These are phyloP conservation scores for Stegana nigrithorax DNA, from an alignment of 2,888 invertebrate species.

Conservation along the genomic window DNA sequence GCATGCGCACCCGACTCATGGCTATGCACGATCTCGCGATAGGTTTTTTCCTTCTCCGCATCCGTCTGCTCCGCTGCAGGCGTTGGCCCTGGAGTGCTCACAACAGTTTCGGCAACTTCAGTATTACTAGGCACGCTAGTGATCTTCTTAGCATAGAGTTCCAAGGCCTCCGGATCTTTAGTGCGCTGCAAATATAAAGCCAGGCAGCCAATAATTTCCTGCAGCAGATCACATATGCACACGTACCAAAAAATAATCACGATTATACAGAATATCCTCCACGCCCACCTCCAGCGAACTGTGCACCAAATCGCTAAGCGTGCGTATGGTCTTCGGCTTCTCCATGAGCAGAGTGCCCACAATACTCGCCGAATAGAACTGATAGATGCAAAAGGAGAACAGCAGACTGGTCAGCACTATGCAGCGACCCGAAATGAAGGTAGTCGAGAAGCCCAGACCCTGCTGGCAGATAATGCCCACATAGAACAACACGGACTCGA, in stretches of 20 bases:
- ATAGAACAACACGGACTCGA: constrained; percentile 66
- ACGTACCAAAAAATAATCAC: constrained; percentile 74
- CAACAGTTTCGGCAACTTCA: constrained; percentile 34
- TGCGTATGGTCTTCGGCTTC: constrained; percentile 73
- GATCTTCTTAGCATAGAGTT: constrained; percentile 74
- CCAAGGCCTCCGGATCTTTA: constrained; percentile 73
- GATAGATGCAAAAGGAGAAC: constrained; percentile 74
- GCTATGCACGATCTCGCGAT: constrained; percentile 56
- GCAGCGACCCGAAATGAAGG: constrained; percentile 70
- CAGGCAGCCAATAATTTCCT: too few relatives aligned
- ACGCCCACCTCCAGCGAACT: constrained; percentile 74
- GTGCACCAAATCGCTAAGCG: constrained; percentile 72
- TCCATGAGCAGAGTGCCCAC: constrained; percentile 76
- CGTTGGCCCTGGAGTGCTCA: constrained; percentile 29
- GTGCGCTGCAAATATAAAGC: constrained; percentile 72
- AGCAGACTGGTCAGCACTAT: constrained; percentile 71
- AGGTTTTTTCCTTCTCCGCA: constrained; percentile 41
- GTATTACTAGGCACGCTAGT: constrained; percentile 41
- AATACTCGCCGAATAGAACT: constrained; percentile 78
- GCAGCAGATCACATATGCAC: not conserved
- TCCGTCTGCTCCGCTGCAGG: constrained; percentile 25
- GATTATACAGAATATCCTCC: constrained; percentile 75
- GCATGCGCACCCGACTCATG: constrained; percentile 58
- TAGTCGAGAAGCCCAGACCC: constrained; percentile 66
- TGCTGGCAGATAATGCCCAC: constrained; percentile 70